Evolutionary conservation across 2,113 vertebrate genomes (phyloP).

Genomic region (Antigone vipio): DNA sequence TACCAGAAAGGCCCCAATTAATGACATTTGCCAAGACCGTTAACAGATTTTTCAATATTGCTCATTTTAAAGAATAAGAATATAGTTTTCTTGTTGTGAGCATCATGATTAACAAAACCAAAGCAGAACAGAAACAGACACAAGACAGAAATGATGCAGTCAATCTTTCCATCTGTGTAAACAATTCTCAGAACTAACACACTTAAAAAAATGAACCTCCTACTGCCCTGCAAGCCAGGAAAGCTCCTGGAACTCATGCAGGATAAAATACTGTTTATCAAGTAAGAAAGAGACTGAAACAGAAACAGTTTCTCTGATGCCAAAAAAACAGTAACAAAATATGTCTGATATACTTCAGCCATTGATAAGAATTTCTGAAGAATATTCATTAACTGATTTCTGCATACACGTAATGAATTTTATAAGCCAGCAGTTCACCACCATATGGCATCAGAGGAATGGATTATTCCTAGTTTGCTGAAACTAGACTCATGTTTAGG

Average conservation of each 20-base stretch:
- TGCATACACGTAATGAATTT: not conserved
- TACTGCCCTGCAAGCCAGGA: conserved; percentile 9
- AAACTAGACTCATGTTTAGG: not conserved
- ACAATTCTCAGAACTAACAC: conserved; percentile 57
- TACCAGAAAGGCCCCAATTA: not conserved
- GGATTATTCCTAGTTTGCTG: not conserved
- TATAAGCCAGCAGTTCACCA: not conserved
- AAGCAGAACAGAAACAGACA: conserved; percentile 11
- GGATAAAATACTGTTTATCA: not conserved
- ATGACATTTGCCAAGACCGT: not conserved
- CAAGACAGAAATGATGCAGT: conserved; percentile 52
- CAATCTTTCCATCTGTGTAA: conserved; percentile 53
- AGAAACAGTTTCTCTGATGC: not conserved
- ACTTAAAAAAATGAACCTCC: conserved; percentile 41
- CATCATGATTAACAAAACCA: conserved; percentile 30
- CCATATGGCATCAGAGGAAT: not conserved
- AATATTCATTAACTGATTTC: not conserved
- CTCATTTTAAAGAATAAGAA: conserved; percentile 42
- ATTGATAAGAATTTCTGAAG: not conserved
- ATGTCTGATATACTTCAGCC: not conserved
- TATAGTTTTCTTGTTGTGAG: not conserved
- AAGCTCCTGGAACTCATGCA: not conserved
- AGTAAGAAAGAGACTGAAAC: not conserved
- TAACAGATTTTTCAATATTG: not conserved
- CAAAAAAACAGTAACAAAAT: not conserved